phyloP scores from a whole-genome alignment of 2,113 vertebrate species.

The Panthera uncia region DNA sequence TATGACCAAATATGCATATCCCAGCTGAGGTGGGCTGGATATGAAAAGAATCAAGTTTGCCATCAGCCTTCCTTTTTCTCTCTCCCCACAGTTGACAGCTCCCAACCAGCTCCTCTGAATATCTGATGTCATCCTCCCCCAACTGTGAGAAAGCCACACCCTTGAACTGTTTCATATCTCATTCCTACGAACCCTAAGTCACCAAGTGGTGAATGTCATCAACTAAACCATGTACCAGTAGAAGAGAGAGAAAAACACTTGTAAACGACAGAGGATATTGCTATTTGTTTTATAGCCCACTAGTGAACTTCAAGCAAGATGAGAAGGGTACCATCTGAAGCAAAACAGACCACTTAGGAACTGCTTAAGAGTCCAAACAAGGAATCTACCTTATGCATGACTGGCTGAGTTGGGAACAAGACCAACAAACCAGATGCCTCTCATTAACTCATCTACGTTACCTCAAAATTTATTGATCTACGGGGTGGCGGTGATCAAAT shows the following conservation, averaged over 20 bases:
- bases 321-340: neutral
- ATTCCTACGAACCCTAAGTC: constrained; percentile 6
- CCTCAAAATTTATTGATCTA: constrained; percentile 3
- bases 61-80: neutral
- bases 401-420: neutral
- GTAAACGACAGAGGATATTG: neutral
- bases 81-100: neutral
- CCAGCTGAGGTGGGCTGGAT: neutral
- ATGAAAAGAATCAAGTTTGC: neutral
- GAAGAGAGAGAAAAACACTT: neutral
- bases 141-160: neutral
- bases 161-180: neutral
- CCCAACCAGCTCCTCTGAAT: neutral
- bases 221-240: neutral
- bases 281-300: neutral
- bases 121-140: neutral
- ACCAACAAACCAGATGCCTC: neutral
- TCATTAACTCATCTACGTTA: neutral
- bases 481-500: neutral
- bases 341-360: neutral
- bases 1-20: neutral
- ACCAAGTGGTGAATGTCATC: neutral
- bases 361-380: neutral
- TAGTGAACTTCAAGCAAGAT: neutral
- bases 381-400: neutral